Base-by-base conservation (phyloP, 2,797 vertebrate genomes). In the Oreonectes daqikongensis region DNA sequence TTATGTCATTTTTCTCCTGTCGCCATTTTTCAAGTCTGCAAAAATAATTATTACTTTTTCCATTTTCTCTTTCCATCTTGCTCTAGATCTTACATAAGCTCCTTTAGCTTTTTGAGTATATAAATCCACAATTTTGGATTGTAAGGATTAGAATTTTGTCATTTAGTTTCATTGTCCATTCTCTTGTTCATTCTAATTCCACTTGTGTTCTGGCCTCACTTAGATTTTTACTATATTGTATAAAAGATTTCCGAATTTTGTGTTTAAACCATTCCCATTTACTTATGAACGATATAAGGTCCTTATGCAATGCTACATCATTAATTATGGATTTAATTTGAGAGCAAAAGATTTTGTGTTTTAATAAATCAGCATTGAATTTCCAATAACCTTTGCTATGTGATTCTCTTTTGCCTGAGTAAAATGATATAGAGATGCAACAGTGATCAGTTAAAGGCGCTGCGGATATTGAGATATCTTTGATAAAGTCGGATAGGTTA, bases 231-330 rank as follows among this genome's bases (percentile, higher is more conserved):
- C 64, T 66, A 1, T 46, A 66, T 18, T 46, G 8, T 46, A 66
- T 46, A 46, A 40, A 66, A 46, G 18, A 66, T 18, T 66, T 22
- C 0, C 3, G 1, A 28, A 66, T 46, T 15, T 66, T 46, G 4
- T 46, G 22, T 46, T 66, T 66, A 46, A 66, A 18, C 5, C 18
- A 66, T 11, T 46, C 42, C 64, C 40, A 66, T 28, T 46, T 66
- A 14, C 24, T 40, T n/a, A n/a, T 64, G 6, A 64, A 64, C 1
- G 60, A 64, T 0, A 5, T 0, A 46, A 28, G 3, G 2, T 18
- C 24, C 1, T 46, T 64, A 40, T 0, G 0, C 1, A 2, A 3
- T 64, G 1, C 18, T 20, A 15, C 11, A 8, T 40, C n/a, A 22
- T 15, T 24, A 7, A 64, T 22, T 40, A 12, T 20, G 9, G 60